Percentiles rank a stretch among this genome's conserved stretches.
phyloP scores from a whole-genome alignment of 2,888 invertebrate genomes.

The Cactoblastis cactorum region DNA sequence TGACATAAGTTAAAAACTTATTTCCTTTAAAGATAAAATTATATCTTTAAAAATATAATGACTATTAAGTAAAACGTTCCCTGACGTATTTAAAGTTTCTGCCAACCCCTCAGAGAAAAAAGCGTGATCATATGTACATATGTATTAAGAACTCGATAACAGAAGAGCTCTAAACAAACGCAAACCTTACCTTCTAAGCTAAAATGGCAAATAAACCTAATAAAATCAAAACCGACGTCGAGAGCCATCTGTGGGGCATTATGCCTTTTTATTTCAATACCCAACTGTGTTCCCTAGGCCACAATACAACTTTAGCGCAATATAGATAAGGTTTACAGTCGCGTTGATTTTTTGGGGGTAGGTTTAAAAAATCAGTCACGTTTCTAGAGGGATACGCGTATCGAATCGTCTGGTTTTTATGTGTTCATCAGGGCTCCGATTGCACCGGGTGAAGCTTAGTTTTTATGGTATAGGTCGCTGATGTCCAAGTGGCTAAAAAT shows the following conservation, averaged over 20 bases:
- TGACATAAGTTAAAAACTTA: too few relatives aligned
- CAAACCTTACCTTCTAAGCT: constrained; percentile 23
- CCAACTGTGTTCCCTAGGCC: constrained; percentile 7
- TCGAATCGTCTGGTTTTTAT: constrained; percentile 22
- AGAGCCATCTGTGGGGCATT: constrained; percentile 33
- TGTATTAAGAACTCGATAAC: not conserved
- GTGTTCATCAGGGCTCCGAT: constrained; percentile 21
- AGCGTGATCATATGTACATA: too few relatives aligned
- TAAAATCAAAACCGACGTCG: constrained; percentile 35
- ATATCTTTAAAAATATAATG: too few relatives aligned
- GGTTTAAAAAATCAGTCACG: constrained; percentile 8
- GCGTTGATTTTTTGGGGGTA: not conserved
- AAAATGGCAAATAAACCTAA: constrained; percentile 33
- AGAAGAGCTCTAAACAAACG: constrained; percentile 13
- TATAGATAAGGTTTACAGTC: not conserved
- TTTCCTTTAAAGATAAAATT: too few relatives aligned
- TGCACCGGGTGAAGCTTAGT: constrained; percentile 24
- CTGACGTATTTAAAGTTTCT: too few relatives aligned
- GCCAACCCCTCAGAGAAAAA: too few relatives aligned
- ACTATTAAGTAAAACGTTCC: too few relatives aligned
- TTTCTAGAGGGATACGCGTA: constrained; percentile 12
- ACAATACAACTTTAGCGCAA: not conserved
- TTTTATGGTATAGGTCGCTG: constrained; percentile 36
- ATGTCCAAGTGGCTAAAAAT: constrained; percentile 27
- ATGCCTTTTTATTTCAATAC: constrained; percentile 29